These are phyloP conservation scores for Ypsolopha sequella DNA, from an alignment of 2,888 invertebrate genomes.

Conservation along the genomic window DNA sequence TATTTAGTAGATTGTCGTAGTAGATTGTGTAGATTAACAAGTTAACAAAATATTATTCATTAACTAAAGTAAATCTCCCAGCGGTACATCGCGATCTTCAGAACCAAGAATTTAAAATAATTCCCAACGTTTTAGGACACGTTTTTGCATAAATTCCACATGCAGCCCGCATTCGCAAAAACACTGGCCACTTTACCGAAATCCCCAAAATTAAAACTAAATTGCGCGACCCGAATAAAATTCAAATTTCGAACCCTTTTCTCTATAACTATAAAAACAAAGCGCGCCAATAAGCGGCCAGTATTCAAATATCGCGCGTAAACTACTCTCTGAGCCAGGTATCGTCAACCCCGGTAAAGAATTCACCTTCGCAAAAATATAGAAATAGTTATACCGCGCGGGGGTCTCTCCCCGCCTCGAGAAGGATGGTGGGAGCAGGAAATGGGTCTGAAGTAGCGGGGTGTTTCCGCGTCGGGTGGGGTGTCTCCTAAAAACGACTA, in stretches of 20 bases:
- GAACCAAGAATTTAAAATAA: too few species aligned
- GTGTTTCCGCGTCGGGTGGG: slow-evolving; percentile 57
- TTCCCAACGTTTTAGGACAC: too few species aligned
- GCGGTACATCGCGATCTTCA: too few species aligned
- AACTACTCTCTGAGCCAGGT: slow-evolving; percentile 41
- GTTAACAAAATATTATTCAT: too few species aligned
- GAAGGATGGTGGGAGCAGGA: slow-evolving; percentile 47
- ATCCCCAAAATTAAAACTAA: slow-evolving; percentile 64
- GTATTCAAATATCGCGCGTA: slow-evolving; percentile 35
- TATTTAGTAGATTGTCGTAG: too few species aligned
- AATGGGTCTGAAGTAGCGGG: slow-evolving; percentile 53
- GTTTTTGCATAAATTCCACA: neutral
- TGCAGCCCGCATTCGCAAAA: slow-evolving; percentile 4
- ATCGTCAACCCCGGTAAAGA: slow-evolving; percentile 63
- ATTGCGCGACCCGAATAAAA: slow-evolving; percentile 50
- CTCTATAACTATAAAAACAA: slow-evolving; percentile 6
- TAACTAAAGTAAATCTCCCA: too few species aligned
- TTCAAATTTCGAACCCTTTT: slow-evolving; percentile 42
- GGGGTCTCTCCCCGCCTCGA: slow-evolving; percentile 23
- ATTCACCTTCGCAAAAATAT: slow-evolving; percentile 64
- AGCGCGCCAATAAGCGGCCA: slow-evolving; percentile 40
- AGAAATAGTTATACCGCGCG: slow-evolving; percentile 55
- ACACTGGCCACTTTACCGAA: slow-evolving; percentile 18
- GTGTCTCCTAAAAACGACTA: slow-evolving; percentile 71
- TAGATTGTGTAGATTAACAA: too few species aligned